These are phyloP conservation scores for Mastomys coucha DNA, from an alignment of 2,113 vertebrate genomes.

Conservation along the genomic window DNA sequence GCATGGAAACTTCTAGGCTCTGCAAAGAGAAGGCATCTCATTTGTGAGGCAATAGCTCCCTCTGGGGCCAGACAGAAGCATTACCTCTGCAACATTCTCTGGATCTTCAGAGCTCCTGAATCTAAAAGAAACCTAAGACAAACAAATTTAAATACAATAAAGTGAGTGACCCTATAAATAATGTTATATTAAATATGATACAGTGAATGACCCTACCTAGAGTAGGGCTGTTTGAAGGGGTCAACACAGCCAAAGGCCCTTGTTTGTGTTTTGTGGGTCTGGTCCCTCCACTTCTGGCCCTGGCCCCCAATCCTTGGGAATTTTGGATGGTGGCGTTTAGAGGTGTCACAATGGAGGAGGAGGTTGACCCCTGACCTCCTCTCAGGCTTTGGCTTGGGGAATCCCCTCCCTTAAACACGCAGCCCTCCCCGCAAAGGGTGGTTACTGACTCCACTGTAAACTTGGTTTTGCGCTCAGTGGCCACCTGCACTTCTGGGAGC, in stretches of 20 bases:
- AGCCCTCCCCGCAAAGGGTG: accelerated
- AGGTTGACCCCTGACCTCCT: accelerated
- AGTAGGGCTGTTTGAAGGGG: neutral
- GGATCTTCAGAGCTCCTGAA: neutral
- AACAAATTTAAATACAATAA: neutral
- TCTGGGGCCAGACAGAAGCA: constrained; percentile 58
- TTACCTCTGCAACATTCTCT: constrained; percentile 73
- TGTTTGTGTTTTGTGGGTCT: neutral
- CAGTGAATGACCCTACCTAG: neutral
- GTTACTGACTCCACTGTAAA: accelerated
- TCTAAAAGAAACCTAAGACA: neutral
- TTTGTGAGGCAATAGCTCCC: constrained; percentile 75
- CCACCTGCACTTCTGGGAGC: neutral
- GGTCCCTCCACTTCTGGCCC: accelerated
- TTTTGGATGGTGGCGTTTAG: neutral
- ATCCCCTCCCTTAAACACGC: accelerated
- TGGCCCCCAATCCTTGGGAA: neutral
- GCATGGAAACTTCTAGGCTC: neutral
- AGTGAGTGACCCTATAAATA: neutral
- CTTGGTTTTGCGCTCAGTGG: accelerated
- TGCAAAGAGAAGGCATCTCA: neutral
- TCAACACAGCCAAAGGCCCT: neutral
- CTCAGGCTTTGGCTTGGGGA: neutral
- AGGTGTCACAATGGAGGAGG: neutral
- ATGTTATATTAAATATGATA: neutral